Conservation (phyloP, 1,140 invertebrate genomes). For the Pectinophora gossypiella region DNA sequence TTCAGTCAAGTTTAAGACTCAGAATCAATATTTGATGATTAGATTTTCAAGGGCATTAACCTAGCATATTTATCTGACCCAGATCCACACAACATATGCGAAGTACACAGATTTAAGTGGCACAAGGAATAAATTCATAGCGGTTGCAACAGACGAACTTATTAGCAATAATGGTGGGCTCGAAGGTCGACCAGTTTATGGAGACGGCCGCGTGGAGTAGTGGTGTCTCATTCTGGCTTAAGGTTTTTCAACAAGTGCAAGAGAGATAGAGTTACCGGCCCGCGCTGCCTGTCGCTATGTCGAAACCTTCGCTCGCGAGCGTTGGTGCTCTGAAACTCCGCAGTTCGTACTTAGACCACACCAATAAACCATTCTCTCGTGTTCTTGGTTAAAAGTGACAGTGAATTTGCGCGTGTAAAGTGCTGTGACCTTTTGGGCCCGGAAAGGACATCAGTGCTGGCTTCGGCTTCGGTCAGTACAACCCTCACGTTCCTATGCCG, state of each 20-base stretch:
- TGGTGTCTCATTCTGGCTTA: not conserved
- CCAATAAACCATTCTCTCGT: constrained; percentile 42
- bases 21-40: too few species aligned
- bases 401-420: constrained; percentile 45
- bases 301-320: constrained; percentile 61
- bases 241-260: not conserved
- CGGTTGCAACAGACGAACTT: constrained; percentile 58
- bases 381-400: constrained; percentile 59
- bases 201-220: not conserved
- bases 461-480: constrained; percentile 25
- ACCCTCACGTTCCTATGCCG: not conserved
- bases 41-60: too few species aligned
- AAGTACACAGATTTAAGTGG: constrained; percentile 10
- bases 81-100: too few species aligned
- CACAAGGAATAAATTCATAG: constrained; percentile 38
- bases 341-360: constrained; percentile 37
- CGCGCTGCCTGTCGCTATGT: constrained; percentile 39
- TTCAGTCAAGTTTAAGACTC: too few species aligned
- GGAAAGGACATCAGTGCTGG: constrained; percentile 1
- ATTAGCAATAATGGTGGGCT: constrained; percentile 61
- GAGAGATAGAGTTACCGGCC: not conserved
- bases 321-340: constrained; percentile 30
- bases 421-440: constrained; percentile 26
- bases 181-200: constrained; percentile 56
- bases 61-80: too few species aligned